Percentiles rank a stretch among this genome's conserved stretches.
Evolutionary conservation across 2,113 vertebrate genomes (phyloP).

Genomic region (Ibidorhyncha struthersii): DNA sequence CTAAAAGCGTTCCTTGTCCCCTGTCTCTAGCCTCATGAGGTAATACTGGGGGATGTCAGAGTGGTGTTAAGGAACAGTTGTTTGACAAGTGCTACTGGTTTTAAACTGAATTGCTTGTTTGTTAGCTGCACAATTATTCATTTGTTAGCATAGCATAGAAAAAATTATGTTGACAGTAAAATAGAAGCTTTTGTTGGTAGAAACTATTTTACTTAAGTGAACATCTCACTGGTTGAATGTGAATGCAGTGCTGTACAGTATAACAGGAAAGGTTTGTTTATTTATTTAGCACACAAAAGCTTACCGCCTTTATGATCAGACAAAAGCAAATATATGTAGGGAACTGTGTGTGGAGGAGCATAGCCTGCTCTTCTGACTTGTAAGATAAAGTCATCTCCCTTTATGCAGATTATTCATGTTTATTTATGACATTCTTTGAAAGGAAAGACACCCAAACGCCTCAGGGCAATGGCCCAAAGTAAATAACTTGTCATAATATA

Average conservation of each 20-base stretch:
- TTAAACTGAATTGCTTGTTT: constrained; percentile 26
- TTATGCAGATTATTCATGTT: constrained; percentile 65
- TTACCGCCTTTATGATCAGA: neutral
- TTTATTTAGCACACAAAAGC: neutral
- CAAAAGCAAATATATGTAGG: neutral
- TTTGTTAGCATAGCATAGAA: neutral
- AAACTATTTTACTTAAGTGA: neutral
- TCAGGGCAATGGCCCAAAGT: constrained; percentile 38
- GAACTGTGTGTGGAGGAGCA: neutral
- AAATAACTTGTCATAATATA: constrained; percentile 70
- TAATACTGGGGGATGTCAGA: constrained; percentile 29
- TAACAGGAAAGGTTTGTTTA: neutral
- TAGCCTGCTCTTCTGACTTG: neutral
- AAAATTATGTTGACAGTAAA: neutral
- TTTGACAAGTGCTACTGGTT: constrained; percentile 61
- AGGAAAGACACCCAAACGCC: constrained; percentile 28
- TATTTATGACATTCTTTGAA: constrained; percentile 49
- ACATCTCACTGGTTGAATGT: neutral
- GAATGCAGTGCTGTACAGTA: neutral
- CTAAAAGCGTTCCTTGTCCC: constrained; percentile 23
- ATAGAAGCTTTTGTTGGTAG: neutral
- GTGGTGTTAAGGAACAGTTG: neutral
- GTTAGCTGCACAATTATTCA: neutral
- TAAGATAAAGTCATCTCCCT: constrained; percentile 48
- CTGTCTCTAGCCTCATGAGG: neutral